Evolutionary conservation across 2,888 invertebrate species (phyloP).

Genomic region (Octonoba sinensis): DNA sequence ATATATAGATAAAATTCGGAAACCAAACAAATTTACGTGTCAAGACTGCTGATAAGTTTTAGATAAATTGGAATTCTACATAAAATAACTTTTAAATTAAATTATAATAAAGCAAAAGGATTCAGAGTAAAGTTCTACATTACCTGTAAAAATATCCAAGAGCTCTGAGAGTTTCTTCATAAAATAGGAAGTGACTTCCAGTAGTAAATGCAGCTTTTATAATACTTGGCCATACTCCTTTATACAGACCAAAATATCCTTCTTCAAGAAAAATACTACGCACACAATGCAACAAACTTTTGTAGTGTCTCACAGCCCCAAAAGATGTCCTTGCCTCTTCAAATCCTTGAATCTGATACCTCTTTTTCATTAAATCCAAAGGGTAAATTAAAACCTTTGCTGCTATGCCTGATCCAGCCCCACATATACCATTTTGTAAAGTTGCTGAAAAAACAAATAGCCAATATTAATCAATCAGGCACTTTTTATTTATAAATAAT

Average conservation of each 20-base stretch:
- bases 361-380: slow-evolving; percentile 88
- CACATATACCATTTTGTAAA: slow-evolving; percentile 76
- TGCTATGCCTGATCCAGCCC: slow-evolving; percentile 81
- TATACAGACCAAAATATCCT: slow-evolving; percentile 77
- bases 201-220: slow-evolving; percentile 88
- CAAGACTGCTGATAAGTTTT: no score
- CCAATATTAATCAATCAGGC: neutral
- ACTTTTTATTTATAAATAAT: neutral
- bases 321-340: slow-evolving; percentile 78
- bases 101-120: no score
- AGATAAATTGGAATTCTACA: no score
- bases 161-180: slow-evolving; percentile 77
- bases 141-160: slow-evolving; percentile 39
- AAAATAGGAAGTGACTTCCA: slow-evolving; percentile 88
- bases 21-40: no score
- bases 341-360: slow-evolving; percentile 91
- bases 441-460: slow-evolving; percentile 49
- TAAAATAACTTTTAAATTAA: no score
- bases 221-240: slow-evolving; percentile 88
- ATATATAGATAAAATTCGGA: no score
- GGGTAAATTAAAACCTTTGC: slow-evolving; percentile 90
- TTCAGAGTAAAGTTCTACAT: no score
- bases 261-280: slow-evolving; percentile 78
- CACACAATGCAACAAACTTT: slow-evolving; percentile 64
- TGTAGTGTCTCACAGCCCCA: slow-evolving; percentile 73